Evolutionary conservation across 2,113 vertebrate species (phyloP).

Genomic region (Rhineura floridana): DNA sequence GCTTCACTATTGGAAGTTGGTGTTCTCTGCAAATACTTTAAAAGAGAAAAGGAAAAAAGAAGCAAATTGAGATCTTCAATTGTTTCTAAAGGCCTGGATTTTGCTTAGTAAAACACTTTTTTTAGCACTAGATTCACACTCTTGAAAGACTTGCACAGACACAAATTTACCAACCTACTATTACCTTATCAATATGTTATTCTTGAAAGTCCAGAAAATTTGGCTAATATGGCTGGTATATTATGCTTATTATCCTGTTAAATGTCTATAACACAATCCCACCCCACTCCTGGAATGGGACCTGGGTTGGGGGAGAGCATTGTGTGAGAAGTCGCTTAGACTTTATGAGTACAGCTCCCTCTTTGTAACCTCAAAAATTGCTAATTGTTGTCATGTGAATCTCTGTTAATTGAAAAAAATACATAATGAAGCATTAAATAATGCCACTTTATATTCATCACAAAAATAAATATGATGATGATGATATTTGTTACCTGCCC

Average conservation of each 20-base stretch:
- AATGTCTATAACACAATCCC: neutral
- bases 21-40: neutral
- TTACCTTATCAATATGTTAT: neutral
- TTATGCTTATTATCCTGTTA: neutral
- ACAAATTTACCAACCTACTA: neutral
- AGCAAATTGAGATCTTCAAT: neutral
- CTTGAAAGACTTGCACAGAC: neutral
- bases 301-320: neutral
- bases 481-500: no score
- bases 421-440: no score
- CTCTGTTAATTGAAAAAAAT: no score
- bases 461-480: no score
- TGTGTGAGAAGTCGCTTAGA: neutral
- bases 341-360: no score
- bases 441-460: no score
- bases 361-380: no score
- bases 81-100: neutral
- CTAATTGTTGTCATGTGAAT: no score
- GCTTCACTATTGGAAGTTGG: neutral
- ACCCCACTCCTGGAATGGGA: neutral
- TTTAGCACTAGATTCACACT: neutral
- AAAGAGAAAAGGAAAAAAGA: neutral
- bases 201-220: neutral
- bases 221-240: neutral
- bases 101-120: neutral